Conservation (phyloP, 2,113 vertebrate species). For the Dromaius novaehollandiae region DNA sequence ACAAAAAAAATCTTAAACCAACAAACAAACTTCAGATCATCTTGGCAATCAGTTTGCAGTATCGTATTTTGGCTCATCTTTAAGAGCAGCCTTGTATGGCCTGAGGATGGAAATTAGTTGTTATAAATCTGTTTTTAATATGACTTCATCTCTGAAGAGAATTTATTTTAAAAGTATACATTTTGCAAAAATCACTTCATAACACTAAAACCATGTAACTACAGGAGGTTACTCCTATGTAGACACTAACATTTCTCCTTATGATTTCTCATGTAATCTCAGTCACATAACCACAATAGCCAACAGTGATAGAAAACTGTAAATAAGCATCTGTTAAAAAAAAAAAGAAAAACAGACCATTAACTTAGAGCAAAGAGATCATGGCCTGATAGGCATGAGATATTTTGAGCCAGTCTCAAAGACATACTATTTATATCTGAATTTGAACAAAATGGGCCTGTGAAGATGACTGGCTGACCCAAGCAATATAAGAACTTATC, state of each 20-base stretch:
- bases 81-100: not conserved
- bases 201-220: not conserved
- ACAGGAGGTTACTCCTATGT: not conserved
- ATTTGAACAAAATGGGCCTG: not conserved
- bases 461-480: not conserved
- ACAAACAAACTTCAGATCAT: slow-evolving; percentile 18
- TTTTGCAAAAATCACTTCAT: not conserved
- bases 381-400: not conserved
- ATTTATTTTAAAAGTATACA: not conserved
- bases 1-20: not conserved
- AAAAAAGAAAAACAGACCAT: not conserved
- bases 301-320: not conserved
- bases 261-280: not conserved
- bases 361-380: not conserved
- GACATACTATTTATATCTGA: not conserved
- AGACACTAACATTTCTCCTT: not conserved
- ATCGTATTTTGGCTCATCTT: not conserved
- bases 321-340: not conserved
- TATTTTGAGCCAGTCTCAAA: not conserved
- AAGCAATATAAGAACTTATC: not conserved
- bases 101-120: slow-evolving; percentile 15
- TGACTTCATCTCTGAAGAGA: not conserved
- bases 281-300: not conserved
- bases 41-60: slow-evolving; percentile 18
- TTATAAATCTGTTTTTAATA: not conserved